Conservation (phyloP, 2,797 vertebrate species). For the Spatula versicolor region DNA sequence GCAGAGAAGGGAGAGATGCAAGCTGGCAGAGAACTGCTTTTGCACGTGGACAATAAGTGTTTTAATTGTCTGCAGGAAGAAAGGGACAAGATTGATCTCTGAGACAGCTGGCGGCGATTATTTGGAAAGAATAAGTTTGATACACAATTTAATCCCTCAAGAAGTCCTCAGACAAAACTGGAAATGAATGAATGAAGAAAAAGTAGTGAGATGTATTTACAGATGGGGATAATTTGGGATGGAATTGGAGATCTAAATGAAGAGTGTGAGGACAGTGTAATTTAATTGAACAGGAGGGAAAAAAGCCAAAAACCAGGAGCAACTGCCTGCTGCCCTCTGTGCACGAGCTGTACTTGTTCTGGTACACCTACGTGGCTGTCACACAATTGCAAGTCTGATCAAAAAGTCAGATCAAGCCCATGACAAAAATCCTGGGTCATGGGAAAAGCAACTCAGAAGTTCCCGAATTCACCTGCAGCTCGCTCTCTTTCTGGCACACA, state of each 20-base stretch:
- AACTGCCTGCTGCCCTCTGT: background rate
- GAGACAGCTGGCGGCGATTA: background rate
- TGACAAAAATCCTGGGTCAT: fast-evolving
- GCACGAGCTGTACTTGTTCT: background rate
- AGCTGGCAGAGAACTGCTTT: background rate
- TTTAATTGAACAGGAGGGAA: background rate
- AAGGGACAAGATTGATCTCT: background rate
- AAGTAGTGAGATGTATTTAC: background rate
- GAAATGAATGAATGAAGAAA: background rate
- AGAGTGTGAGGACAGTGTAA: background rate
- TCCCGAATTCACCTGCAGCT: background rate
- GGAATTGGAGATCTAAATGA: background rate
- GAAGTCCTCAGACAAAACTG: background rate
- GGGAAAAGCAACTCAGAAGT: background rate
- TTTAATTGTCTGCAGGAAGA: background rate
- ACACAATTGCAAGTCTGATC: fast-evolving
- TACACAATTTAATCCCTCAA: background rate
- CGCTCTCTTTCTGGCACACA: background rate
- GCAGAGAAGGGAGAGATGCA: background rate
- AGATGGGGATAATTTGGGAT: background rate
- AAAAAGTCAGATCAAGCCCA: background rate
- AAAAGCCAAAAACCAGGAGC: background rate
- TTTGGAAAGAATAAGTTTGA: background rate
- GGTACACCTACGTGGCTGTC: background rate
- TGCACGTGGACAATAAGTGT: background rate